Base-by-base conservation (phyloP, 2,797 vertebrate species). In the Chiroxiphia lanceolata region DNA sequence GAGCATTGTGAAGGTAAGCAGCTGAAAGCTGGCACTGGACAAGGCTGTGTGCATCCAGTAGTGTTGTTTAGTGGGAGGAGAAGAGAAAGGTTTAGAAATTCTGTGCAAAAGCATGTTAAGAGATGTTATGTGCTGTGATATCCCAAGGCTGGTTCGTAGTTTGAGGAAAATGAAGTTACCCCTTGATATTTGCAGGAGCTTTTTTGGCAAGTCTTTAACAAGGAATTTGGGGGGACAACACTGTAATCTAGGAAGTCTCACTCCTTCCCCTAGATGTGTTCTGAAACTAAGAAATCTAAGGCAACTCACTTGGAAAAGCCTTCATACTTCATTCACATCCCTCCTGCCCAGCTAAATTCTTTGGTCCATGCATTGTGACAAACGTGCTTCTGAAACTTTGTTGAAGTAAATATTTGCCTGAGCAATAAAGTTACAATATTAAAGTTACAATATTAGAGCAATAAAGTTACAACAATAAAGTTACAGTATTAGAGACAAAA, bases 1-100 rank as follows among this genome's bases (percentile, higher is more conserved):
- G 33, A 98, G 97, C 5, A 96, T 99, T 26, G 57, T 98, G 14
- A 97, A 98, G 99, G 99, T 99, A 96, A 93, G 84, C 27, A 34
- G 50, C 44, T 31, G 23, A n/a, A 81, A 85, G 29, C 25, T 88
- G 81, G 14, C 47, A 1, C n/a, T 54, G 56, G 44, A 27, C 47
- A 57, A 34, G 56, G 51, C 3, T 59, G 48, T 5, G 7, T 45
- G 33, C 48, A 22, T 60, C 45, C 16, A 19, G 33, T 15, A 40
- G 17, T 31, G 8, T 36, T 75, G 14, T 42, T 45, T 33, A 40
- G 36, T 56, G 60, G 48, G 40, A 21, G 25, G 33, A 29, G 29
- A 44, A 50, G 53, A 54, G 33, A n/a, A 27, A 23, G 14, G 4
- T 63, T 63, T 70, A 31, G 63, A 45, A 54, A 61, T 77, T 54